Evolutionary conservation across 2,797 vertebrate species (phyloP).

Genomic region (Arvicola amphibius): DNA sequence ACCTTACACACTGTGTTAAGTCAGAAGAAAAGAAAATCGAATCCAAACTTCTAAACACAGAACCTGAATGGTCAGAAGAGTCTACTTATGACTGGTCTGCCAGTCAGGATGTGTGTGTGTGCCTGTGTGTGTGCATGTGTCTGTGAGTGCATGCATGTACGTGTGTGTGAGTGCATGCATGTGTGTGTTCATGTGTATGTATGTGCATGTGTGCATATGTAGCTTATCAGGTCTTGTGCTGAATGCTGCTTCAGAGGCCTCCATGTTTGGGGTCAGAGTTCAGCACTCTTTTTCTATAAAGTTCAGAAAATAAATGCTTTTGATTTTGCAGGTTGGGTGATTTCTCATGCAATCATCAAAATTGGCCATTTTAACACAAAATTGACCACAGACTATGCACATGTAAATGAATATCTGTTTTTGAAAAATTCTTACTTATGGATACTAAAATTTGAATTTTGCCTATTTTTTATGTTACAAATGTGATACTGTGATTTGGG

Average conservation of each 20-base stretch:
- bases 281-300: background rate
- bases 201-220: background rate
- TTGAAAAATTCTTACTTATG: background rate
- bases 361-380: background rate
- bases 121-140: background rate
- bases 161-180: too few species aligned
- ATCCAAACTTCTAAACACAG: background rate
- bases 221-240: background rate
- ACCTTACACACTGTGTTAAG: background rate
- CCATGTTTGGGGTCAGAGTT: background rate
- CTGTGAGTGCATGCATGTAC: too few species aligned
- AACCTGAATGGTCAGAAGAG: background rate
- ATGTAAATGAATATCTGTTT: background rate
- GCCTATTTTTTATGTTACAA: background rate
- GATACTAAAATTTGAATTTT: slow-evolving; percentile 55
- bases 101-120: background rate
- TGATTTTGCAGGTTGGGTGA: background rate
- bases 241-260: background rate
- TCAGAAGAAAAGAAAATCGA: background rate
- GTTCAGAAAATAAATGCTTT: background rate
- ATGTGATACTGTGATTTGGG: background rate
- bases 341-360: background rate
- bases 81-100: background rate
- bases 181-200: too few species aligned
- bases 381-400: background rate